Conservation (phyloP, 2,113 vertebrate genomes). For the Heliornis fulica region DNA sequence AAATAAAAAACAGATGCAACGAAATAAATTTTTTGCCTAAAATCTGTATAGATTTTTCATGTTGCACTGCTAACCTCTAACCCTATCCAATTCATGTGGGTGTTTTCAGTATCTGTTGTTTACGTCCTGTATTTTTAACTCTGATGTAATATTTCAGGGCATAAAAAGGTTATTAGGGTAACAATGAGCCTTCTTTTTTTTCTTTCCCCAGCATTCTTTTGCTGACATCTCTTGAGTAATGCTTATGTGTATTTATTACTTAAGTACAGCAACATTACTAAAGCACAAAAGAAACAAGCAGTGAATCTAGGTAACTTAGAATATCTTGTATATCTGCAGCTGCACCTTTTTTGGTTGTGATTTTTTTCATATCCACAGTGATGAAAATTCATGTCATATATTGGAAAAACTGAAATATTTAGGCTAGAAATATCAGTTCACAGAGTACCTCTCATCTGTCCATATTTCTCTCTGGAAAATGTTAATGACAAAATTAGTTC, state of each 20-base stretch:
- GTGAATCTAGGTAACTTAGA: not conserved
- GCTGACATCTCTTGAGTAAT: conserved; percentile 3
- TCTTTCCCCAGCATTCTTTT: not conserved
- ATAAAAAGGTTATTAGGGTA: not conserved
- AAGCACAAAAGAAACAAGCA: not conserved
- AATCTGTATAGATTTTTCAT: not conserved
- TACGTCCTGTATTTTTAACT: not conserved
- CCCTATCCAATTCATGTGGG: not conserved
- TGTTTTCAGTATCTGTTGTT: conserved; percentile 24
- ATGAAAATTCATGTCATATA: not conserved
- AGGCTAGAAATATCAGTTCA: not conserved
- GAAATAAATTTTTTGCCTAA: not conserved
- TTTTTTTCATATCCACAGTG: not conserved
- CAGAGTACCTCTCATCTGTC: not conserved
- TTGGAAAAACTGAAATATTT: not conserved
- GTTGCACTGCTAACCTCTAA: not conserved
- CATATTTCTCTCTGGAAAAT: not conserved
- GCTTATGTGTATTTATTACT: not conserved
- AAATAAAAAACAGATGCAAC: not conserved
- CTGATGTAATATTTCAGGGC: not conserved
- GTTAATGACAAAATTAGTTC: not conserved
- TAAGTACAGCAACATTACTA: not conserved
- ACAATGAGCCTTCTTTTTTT: not conserved
- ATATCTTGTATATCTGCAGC: not conserved
- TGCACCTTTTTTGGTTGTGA: not conserved